Evolutionary conservation across 2,888 invertebrate genomes (phyloP), one percentile per base, ranked within the genome.

Genomic region (Lasioglossum figueresi): DNA sequence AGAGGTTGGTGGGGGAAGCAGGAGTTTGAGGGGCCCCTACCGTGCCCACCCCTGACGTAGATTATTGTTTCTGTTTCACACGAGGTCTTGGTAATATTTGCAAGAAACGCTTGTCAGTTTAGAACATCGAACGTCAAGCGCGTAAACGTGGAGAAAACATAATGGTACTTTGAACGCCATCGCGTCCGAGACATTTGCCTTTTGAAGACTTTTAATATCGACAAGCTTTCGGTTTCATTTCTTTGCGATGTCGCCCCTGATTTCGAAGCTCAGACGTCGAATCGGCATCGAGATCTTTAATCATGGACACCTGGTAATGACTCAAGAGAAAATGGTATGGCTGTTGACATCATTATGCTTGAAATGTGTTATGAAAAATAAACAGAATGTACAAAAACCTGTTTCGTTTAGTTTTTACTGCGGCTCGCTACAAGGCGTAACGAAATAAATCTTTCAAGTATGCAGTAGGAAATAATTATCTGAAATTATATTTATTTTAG

Each of bases 331-430:
- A 83, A 85, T 80, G 89, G 83, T 72, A 87, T 85, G 86, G 85
- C 86, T 91, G 89, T 91, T 90, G 84, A 89, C 87, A 90, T 85
- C 88, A 87, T 90, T 89, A 90, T 89, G 88, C 91, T 91, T 91
- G 89, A 90, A 88, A 89, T 88, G 86, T 89, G 89, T 91, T 89
- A 87, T 81, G 80, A 85, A 88, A 86, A 91, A 91, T 91, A 91
- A 91, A 91, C 82, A 83, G 84, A 83, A 88, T 88, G 85, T 89
- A 84, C 82, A 89, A 74, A 89, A 88, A 48, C 40, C 23, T 74
- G n/a, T 76, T 34, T 34, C 37, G 3, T 27, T 71, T 56, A 12
- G 56, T 83, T 77, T 56, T 23, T 37, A 23, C 68, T 23, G 23
- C 10, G 12, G 19, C 37, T 23, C 37, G 12, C 37, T 23, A 10